These are phyloP conservation scores for Lagopus leucura DNA, from an alignment of 2,113 vertebrate genomes.

Conservation along the genomic window DNA sequence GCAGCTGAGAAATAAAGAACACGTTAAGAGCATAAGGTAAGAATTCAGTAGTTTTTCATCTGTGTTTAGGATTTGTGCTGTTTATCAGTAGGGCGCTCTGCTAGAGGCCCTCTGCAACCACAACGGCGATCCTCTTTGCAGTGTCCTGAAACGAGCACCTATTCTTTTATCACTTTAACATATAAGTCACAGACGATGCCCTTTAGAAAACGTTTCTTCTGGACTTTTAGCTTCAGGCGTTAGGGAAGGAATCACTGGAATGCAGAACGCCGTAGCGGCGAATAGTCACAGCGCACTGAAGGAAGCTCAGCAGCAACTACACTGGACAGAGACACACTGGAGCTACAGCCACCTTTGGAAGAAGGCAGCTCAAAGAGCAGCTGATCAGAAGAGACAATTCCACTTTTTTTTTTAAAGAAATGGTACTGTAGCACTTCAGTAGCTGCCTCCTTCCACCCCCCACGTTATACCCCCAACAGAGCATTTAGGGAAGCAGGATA, in stretches of 20 bases:
- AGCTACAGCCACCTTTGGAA: neutral
- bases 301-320: neutral
- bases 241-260: neutral
- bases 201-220: neutral
- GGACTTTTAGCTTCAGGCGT: neutral
- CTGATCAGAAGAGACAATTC: neutral
- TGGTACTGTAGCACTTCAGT: neutral
- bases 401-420: neutral
- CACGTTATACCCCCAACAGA: neutral
- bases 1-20: neutral
- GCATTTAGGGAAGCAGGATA: neutral
- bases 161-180: neutral
- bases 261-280: neutral
- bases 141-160: rapidly evolving
- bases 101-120: neutral
- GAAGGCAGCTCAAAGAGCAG: neutral
- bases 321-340: neutral
- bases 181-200: neutral
- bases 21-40: rapidly evolving
- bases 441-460: neutral
- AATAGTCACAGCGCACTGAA: neutral
- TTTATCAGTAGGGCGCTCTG: neutral
- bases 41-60: neutral
- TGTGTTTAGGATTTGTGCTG: neutral
- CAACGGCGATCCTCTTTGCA: neutral